phyloP scores from a whole-genome alignment of 37 sponge, comb jelly and placozoan genomes.

The Oopsacas minuta region DNA sequence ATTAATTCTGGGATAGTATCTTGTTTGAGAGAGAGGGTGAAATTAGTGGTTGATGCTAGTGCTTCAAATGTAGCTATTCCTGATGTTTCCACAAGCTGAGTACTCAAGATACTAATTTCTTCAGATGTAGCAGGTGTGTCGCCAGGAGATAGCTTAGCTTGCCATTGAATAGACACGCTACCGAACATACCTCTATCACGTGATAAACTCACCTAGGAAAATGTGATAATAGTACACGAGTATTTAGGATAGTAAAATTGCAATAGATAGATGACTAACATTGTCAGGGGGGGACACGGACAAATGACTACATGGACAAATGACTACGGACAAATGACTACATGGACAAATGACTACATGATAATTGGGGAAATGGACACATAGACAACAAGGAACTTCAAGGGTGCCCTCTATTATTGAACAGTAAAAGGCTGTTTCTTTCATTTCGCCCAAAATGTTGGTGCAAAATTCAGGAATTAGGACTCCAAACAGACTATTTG shows the following conservation, averaged over 20 bases:
- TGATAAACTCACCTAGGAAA: neutral
- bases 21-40: conserved; percentile 17
- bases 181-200: neutral
- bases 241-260: neutral
- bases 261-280: neutral
- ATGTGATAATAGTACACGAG: neutral
- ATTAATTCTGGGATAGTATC: neutral
- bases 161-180: neutral
- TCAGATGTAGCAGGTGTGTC: conserved; percentile 4
- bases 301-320: no score
- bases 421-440: no score
- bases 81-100: neutral
- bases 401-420: no score
- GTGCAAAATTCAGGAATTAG: no score
- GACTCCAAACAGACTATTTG: no score
- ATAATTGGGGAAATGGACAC: no score
- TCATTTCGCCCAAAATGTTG: no score
- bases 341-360: no score
- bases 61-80: conserved; percentile 2
- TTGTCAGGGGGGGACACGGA: no score
- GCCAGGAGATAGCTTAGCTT: neutral
- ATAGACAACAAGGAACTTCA: no score
- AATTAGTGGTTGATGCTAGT: neutral
- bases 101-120: neutral
- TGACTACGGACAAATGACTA: no score